Conservation (phyloP, 2,888 invertebrate genomes). For the Pseudococcus jackbeardsleyi region DNA sequence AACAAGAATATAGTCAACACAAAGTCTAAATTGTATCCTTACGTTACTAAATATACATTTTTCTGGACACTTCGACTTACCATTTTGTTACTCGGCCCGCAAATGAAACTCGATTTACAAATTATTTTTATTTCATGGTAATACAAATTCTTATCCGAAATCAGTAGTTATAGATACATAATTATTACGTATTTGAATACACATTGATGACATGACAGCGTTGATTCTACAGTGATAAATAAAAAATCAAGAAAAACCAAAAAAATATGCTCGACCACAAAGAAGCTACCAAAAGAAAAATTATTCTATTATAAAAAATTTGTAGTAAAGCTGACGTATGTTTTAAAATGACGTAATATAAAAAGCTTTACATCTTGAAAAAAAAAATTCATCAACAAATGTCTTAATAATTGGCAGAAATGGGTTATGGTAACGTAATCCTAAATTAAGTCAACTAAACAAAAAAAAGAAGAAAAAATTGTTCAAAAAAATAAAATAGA, state of each 20-base stretch:
- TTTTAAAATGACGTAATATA: constrained; percentile 29
- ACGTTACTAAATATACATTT: not conserved
- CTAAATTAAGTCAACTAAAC: constrained; percentile 58
- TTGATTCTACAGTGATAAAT: constrained; percentile 39
- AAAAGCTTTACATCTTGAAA: constrained; percentile 18
- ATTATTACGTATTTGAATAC: constrained; percentile 48
- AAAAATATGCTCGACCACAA: constrained; percentile 34
- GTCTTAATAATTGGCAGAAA: constrained; percentile 60
- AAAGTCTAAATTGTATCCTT: not conserved
- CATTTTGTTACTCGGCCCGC: too few species aligned
- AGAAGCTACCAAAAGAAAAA: constrained; percentile 18
- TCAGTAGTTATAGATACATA: constrained; percentile 43
- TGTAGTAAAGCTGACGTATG: constrained; percentile 11
- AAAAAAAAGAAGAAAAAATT: constrained; percentile 41
- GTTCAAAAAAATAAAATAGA: constrained; percentile 21
- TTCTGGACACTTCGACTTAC: not conserved
- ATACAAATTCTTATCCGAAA: constrained; percentile 59
- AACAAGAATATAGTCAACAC: not conserved
- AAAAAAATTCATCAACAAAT: constrained; percentile 26
- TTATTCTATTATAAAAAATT: constrained; percentile 13
- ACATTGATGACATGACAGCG: constrained; percentile 44
- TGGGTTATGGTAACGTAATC: constrained; percentile 61
- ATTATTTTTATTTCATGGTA: constrained; percentile 63
- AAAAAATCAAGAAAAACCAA: not conserved
- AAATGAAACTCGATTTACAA: constrained; percentile 20